Evolutionary conservation across 1,140 invertebrate species (phyloP), one percentile per base, ranked within the genome.

Genomic region (Samia ricini): DNA sequence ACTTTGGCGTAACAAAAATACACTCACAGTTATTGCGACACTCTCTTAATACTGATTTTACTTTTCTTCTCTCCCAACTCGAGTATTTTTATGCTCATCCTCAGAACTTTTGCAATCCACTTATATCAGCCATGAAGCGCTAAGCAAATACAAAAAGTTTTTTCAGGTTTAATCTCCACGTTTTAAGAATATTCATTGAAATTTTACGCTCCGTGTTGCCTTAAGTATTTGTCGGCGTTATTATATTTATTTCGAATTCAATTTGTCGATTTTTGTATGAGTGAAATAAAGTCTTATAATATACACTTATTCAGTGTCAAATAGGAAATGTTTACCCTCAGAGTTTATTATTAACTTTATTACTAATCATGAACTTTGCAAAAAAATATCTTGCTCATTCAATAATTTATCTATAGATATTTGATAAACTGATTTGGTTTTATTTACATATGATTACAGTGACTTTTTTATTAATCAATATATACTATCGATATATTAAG

Each of bases 131-230:
- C 77, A 79, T 89, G 85, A 85, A 86, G 79, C 77, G 79, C 74
- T 83, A 88, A 85, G 83, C 81, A 89, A 89, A 89, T 85, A 89
- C 85, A 88, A 87, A 88, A 89, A 88, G 70, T 88, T 89, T 85
- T 70, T 19, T 75, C 76, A 74, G 81, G 80, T 86, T 86, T 89
- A 88, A 89, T 89, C 83, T 85, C 57, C 77, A 77, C 79, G 77
- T 81, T 85, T 87, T 87, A 79, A 81, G 81, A 78, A 80, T 85
- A 86, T 85, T 78, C 81, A 89, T 85, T 83, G 84, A 84, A 84
- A 85, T 85, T 84, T 84, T 69, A 66, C 77, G 69, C 64, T 63
- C 48, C 50, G 61, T 71, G 68, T 74, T 78, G 74, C 73, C 87
- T 88, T 88, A 83, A 83, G 86, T 89, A 86, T 85, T 87, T 74